phyloP scores from a whole-genome alignment of 2,113 vertebrate species.

The Pseudorhombus dupliciocellatus region DNA sequence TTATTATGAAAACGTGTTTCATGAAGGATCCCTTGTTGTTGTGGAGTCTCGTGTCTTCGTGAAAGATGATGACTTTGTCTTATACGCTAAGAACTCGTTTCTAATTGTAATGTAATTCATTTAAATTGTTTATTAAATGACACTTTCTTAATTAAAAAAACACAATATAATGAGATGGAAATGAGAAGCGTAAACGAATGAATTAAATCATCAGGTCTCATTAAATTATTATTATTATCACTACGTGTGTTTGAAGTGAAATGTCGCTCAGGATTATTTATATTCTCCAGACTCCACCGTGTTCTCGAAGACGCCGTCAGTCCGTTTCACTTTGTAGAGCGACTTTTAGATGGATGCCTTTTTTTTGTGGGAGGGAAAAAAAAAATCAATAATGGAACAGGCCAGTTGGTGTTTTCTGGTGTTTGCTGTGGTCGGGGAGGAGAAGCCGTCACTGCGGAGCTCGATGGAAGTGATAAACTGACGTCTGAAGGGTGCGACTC shows the following conservation, averaged over 20 bases:
- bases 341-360: neutral
- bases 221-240: too few relatives aligned
- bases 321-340: neutral
- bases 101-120: too few relatives aligned
- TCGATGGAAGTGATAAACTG: neutral
- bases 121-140: too few relatives aligned
- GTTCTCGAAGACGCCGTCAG: neutral
- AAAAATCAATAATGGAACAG: neutral
- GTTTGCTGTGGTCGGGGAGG: neutral
- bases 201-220: neutral
- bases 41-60: neutral
- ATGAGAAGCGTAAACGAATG: neutral
- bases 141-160: too few relatives aligned
- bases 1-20: neutral
- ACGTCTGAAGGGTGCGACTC: conserved; percentile 9
- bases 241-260: too few relatives aligned
- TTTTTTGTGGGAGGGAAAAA: neutral
- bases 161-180: neutral
- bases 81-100: too few relatives aligned
- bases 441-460: neutral
- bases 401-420: neutral
- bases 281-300: too few relatives aligned
- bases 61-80: too few relatives aligned
- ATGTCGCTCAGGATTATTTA: too few relatives aligned
- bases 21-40: neutral